Base-by-base conservation (phyloP, 2,113 vertebrate genomes). In the Nibea coibor region DNA sequence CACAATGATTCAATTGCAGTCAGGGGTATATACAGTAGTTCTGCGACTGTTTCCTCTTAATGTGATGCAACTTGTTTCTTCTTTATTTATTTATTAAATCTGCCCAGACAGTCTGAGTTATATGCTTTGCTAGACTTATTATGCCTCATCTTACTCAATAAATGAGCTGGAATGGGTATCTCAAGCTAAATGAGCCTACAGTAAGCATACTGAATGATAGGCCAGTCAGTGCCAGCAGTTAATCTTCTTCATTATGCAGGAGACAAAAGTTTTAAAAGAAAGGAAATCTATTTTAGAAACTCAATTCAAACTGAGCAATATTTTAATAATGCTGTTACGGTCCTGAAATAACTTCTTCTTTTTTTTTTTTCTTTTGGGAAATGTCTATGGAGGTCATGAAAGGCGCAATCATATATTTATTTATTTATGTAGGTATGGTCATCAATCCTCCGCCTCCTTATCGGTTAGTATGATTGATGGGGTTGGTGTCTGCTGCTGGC, bases 1-100 rank as follows among this genome's bases (percentile, higher is more conserved):
- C 45, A 42, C 56, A 77, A 64, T 77, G 67, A 89, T 84, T 83
- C 72, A 77, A 88, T 69, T 87, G 64, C 47, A 78, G 56, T 59
- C 20, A 43, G 42, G 69, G 69, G 62, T 67, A 48, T 69, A 50
- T 54, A 35, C 31, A 7, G 31, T 35, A 62, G n/a, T 72, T 86
- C 24, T 74, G 22, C 50, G 63, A 85, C 83, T 72, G 66, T 64
- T 59, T 79, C 58, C 15, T 7, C 17, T 22, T 19, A 63, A 76
- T 86, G 28, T 48, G 43, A 88, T 80, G 66, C 72, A 88, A 72
- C 28, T 69, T 82, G 42, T 78, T 75, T 71, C 56, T 58, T n/a
- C 4, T 1, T 72, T 56, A 78, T 80, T 77, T 75, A 80, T 84
- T 72, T 39, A 78, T 66, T 67, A 74, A 86, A 61, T 75, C 78